A percentile compares a stretch with the other conserved stretches of the same genome.
These are phyloP conservation scores for Atractosteus spatula DNA, from an alignment of 2,113 vertebrate genomes.

Conservation along the genomic window DNA sequence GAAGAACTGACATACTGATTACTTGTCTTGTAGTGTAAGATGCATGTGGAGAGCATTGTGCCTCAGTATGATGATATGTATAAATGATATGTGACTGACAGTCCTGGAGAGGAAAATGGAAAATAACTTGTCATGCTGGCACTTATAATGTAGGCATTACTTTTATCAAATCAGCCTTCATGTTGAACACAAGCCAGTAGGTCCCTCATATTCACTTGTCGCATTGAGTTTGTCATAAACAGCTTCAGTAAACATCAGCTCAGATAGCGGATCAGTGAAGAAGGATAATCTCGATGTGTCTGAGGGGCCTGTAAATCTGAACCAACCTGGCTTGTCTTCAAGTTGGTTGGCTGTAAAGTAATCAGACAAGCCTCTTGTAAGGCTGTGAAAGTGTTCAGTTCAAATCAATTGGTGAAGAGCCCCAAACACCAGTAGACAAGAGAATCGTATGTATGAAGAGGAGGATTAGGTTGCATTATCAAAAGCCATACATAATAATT, in stretches of 20 bases:
- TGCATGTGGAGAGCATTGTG: too few relatives aligned
- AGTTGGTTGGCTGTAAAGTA: conserved; percentile 22
- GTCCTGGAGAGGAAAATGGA: neutral
- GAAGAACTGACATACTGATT: too few relatives aligned
- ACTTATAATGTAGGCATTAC: neutral
- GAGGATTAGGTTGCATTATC: too few relatives aligned
- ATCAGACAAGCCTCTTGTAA: conserved; percentile 31
- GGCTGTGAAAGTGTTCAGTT: conserved; percentile 30
- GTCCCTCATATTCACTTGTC: neutral
- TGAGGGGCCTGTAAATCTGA: neutral
- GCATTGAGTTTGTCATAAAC: neutral
- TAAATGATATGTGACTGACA: neutral
- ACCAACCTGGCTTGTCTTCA: conserved; percentile 18
- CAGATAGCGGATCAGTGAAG: neutral
- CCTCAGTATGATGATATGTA: too few relatives aligned
- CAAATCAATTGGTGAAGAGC: conserved; percentile 23
- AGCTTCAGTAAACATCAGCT: neutral
- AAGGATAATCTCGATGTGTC: neutral
- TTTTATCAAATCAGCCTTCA: neutral
- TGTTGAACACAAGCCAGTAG: neutral
- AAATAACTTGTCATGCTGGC: neutral
- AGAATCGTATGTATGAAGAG: too few relatives aligned
- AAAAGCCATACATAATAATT: too few relatives aligned
- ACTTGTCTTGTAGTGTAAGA: too few relatives aligned
- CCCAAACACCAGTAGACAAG: neutral